Base-by-base conservation (phyloP, 2,113 vertebrate genomes). In the Dryoscopus gambensis region DNA sequence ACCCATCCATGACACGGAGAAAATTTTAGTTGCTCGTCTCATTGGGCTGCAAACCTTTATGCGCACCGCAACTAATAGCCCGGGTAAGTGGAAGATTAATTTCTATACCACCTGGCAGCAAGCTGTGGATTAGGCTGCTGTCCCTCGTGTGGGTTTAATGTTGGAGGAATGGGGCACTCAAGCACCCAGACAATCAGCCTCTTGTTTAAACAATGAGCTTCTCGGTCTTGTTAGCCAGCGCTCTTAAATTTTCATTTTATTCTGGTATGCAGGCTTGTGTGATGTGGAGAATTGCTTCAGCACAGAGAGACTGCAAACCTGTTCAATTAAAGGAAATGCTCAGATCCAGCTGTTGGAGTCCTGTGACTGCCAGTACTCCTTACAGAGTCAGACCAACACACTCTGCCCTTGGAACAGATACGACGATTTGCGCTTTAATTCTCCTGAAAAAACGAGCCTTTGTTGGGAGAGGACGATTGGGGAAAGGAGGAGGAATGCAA, bases 1-100 rank as follows among this genome's bases (percentile, higher is more conserved):
- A 25, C 52, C 75, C 5, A 2, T 69, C 39, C 81, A 62, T 95
- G 86, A 96, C 88, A 95, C 95, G 74, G 59, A 95, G 92, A 95
- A 96, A 94, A 87, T 97, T 96, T 95, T 84, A 95, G 91, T 90
- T 49, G 25, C 93, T 96, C 6, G 94, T 94, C 73, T 96, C 92
- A 50, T 79, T 97, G 97, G 95, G 85, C 81, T 96, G 94, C 97
- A 97, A 97, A 94, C 94, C 91, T 97, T 98, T 95, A 95, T 89
- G 96, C 97, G 93, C 74, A 95, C 93, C 95, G 59, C 69, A 97
- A 96, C 89, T 98, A 98, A 98, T 75, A 84, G 92, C 70, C 85
- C 2, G 94, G 95, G 96, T 97, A 97, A 97, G 96, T 92, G 94
- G 90, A 98, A 98, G 98, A 98, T 98, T 98, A 98, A 98, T 98